Percentiles rank a stretch among this genome's conserved stretches.
These are phyloP conservation scores for Frankliniella intonsa DNA, from an alignment of 2,888 invertebrate genomes.

Conservation along the genomic window DNA sequence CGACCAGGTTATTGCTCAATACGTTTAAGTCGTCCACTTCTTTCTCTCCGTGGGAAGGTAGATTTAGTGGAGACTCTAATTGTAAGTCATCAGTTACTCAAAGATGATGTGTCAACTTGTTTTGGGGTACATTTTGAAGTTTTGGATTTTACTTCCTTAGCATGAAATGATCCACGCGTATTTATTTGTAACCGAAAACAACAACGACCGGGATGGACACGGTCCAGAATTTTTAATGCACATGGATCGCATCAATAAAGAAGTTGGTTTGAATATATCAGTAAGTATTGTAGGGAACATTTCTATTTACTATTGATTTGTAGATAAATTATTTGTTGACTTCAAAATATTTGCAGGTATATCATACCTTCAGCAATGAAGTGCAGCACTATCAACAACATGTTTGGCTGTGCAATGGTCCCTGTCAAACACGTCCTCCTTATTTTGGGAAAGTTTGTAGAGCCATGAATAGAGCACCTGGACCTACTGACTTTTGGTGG, in stretches of 20 bases:
- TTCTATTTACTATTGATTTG: too few relatives aligned
- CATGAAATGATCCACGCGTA: constrained; percentile 99
- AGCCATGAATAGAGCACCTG: constrained; percentile 79
- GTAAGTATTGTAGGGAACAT: constrained; percentile 47
- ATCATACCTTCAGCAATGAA: constrained; percentile 91
- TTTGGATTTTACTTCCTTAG: constrained; percentile 45
- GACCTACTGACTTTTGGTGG: constrained; percentile 83
- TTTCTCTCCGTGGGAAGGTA: constrained; percentile 84
- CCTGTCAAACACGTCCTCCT: constrained; percentile 70
- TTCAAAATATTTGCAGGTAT: constrained; percentile 54
- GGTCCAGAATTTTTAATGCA: constrained; percentile 89
- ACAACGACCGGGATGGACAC: constrained; percentile 85
- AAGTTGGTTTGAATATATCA: constrained; percentile 78
- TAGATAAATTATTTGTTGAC: neutral
- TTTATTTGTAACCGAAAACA: constrained; percentile 78
- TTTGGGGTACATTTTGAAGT: neutral
- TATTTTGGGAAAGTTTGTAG: constrained; percentile 84
- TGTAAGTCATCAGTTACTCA: constrained; percentile 47
- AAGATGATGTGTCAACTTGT: too few relatives aligned
- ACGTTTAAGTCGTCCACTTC: constrained; percentile 79
- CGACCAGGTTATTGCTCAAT: constrained; percentile 71
- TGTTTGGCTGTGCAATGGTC: constrained; percentile 92
- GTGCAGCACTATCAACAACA: constrained; percentile 80
- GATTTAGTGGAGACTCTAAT: constrained; percentile 91
- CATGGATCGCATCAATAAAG: constrained; percentile 84